Base-by-base conservation (phyloP, 2,888 invertebrate genomes). In the Zaprionus obscuricornis region DNA sequence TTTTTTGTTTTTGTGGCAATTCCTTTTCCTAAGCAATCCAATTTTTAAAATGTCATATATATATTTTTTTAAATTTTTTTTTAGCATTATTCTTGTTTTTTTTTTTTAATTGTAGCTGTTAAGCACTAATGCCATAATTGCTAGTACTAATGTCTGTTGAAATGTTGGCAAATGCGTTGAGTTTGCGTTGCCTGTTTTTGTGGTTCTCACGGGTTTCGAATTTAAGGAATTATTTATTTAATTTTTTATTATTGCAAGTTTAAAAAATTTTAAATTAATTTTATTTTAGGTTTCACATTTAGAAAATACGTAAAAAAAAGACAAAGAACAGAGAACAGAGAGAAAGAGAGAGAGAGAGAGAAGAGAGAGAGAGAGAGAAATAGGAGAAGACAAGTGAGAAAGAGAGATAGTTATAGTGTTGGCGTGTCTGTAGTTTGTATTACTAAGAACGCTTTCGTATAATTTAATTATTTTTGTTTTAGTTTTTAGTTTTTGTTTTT, bases 121-220 rank as follows among this genome's bases (percentile, higher is more conserved):
- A 31, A 82, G 56, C 40, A 85, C 75, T 67, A 82, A 51, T 74
- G 87, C 78, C 84, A 73, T 73, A 77, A 90, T 89, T 87, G 88
- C 87, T 85, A 90, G 85, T 85, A 88, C 88, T 87, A 90, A 78
- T 71, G 89, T 83, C 78, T 89, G 88, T 74, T 88, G 85, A 73
- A 83, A 77, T 84, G 85, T 88, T 79, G 90, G 86, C 84, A 88
- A 83, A 77, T 82, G 86, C 85, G 86, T 82, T 76, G 87, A 87
- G 87, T 83, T 89, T 74, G 89, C 90, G 83, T 87, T 87, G 87
- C 90, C 90, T 90, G 86, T 74, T n/a, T n/a, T n/a, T n/a, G 74
- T 68, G 49, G 22, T 71, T 66, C 17, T 67, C 24, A 55, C 43
- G 47, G 34, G 11, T 40, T 40, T 13, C 34, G 55, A 39, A 54